These are phyloP conservation scores for Sphenodon punctatus DNA, from an alignment of 2,797 vertebrate species.

Conservation along the genomic window DNA sequence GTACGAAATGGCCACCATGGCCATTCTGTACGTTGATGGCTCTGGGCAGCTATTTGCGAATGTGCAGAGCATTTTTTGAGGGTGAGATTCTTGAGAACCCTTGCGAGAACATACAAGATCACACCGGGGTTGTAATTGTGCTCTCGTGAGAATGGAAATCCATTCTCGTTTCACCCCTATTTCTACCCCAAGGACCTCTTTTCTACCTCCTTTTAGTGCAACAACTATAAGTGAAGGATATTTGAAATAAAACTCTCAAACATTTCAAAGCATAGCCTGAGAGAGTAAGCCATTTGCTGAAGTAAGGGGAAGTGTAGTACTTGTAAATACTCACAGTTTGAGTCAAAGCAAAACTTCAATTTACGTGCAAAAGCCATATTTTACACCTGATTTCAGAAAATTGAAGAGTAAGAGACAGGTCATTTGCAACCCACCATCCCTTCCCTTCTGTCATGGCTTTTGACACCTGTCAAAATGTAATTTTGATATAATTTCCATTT, in stretches of 20 bases:
- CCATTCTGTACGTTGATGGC: no score
- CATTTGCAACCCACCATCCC: not conserved
- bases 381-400: slow-evolving; percentile 1
- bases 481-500: no score
- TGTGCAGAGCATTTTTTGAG: no score
- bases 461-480: not conserved
- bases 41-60: no score
- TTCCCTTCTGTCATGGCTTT: not conserved
- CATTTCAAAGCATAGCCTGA: slow-evolving; percentile 28
- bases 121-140: no score
- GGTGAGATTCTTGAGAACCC: no score
- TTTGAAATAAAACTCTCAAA: slow-evolving; percentile 50
- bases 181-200: slow-evolving; percentile 23
- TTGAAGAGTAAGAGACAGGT: not conserved
- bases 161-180: no score
- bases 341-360: not conserved
- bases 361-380: not conserved
- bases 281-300: slow-evolving; percentile 18
- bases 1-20: no score
- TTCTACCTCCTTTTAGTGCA: slow-evolving; percentile 44
- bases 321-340: not conserved
- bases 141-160: no score
- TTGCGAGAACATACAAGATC: no score
- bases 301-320: not conserved
- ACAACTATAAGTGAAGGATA: slow-evolving; percentile 42